A percentile compares a stretch with the other conserved stretches of the same genome.
Conservation (phyloP, 2,888 invertebrate species). For the Plusia festucae region DNA sequence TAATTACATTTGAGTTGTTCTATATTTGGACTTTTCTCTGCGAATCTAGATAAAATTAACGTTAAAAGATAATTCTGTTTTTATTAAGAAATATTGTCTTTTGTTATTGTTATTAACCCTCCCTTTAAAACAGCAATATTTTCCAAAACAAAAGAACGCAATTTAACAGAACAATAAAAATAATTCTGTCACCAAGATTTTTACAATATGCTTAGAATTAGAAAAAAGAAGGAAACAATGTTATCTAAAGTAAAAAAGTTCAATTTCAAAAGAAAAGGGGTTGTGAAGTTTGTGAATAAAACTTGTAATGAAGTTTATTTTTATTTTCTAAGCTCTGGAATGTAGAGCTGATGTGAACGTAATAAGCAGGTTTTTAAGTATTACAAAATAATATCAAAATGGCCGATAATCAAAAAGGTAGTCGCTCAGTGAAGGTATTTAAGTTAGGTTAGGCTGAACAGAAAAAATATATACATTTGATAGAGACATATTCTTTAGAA, state of each 20-base stretch:
- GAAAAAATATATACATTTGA: too few species aligned
- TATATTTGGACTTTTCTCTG: not conserved
- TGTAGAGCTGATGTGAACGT: slow-evolving; percentile 6
- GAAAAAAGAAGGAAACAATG: slow-evolving; percentile 49
- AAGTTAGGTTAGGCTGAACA: too few species aligned
- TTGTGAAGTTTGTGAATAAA: slow-evolving; percentile 40
- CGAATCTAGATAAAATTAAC: not conserved
- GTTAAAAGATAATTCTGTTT: not conserved
- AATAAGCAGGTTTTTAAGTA: not conserved
- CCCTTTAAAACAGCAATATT: slow-evolving; percentile 38
- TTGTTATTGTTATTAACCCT: slow-evolving; percentile 28
- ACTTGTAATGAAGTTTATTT: slow-evolving; percentile 47
- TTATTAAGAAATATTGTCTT: not conserved
- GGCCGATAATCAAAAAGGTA: too few species aligned
- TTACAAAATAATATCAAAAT: too few species aligned
- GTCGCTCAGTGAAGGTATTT: too few species aligned
- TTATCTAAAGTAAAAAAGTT: slow-evolving; percentile 56
- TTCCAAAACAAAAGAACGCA: slow-evolving; percentile 34
- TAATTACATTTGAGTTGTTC: not conserved
- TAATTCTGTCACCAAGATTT: slow-evolving; percentile 49
- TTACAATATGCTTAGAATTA: slow-evolving; percentile 56
- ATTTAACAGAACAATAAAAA: slow-evolving; percentile 51
- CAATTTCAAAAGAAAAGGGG: slow-evolving; percentile 49
- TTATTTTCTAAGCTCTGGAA: slow-evolving; percentile 36
- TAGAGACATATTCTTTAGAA: too few species aligned